Conservation (phyloP, 2,888 invertebrate species). For the Spicauda simplicius region DNA sequence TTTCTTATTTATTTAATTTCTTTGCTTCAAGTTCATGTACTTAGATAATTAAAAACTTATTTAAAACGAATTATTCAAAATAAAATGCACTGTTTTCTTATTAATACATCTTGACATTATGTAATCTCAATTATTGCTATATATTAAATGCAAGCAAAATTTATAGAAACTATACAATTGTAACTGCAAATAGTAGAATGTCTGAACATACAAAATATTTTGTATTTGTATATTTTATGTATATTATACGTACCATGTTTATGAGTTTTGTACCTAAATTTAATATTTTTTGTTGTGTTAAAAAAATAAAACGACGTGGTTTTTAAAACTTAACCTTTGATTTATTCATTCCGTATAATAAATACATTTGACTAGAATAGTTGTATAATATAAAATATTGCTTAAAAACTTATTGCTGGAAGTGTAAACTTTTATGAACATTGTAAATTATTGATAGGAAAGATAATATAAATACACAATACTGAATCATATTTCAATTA, state of each 20-base stretch:
- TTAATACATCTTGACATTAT: neutral
- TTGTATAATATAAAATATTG: neutral
- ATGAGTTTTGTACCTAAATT: constrained; percentile 21
- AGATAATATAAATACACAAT: neutral
- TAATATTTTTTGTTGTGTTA: constrained; percentile 26
- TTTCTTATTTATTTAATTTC: neutral
- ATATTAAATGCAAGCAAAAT: neutral
- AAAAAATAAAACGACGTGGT: constrained; percentile 16
- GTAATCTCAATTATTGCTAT: neutral
- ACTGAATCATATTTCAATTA: neutral
- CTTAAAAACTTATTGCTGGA: neutral
- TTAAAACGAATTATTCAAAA: neutral
- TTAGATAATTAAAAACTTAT: neutral
- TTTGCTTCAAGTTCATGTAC: neutral
- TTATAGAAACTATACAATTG: neutral
- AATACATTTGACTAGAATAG: constrained; percentile 24
- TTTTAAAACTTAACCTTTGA: constrained; percentile 1
- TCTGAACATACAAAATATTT: constrained; percentile 3
- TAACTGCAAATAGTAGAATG: neutral
- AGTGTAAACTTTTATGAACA: neutral
- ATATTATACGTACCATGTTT: constrained; percentile 5
- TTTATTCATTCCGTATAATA: constrained; percentile 17
- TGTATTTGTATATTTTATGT: constrained; percentile 15
- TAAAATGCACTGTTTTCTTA: neutral
- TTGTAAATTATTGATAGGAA: neutral